Evolutionary conservation across 1,140 invertebrate genomes (phyloP).

Genomic region (Drosophila malerkotliana): DNA sequence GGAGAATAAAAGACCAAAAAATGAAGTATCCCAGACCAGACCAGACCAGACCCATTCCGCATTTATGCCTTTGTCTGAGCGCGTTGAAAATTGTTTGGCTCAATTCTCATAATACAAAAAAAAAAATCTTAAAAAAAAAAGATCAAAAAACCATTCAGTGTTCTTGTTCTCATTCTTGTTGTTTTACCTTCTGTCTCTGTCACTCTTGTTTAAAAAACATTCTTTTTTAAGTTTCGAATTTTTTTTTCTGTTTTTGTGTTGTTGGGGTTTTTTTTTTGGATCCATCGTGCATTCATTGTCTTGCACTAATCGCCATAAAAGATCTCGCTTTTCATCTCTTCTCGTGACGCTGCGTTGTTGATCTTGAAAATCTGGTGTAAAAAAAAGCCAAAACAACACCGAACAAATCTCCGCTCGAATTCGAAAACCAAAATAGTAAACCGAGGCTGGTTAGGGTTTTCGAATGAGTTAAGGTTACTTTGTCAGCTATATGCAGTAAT

Average conservation of each 20-base stretch:
- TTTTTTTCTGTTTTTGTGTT: slow-evolving; percentile 39
- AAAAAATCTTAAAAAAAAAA: slow-evolving; percentile 12
- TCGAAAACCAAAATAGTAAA: slow-evolving; percentile 60
- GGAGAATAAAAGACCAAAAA: slow-evolving; percentile 27
- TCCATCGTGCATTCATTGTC: slow-evolving; percentile 81
- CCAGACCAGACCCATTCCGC: slow-evolving; percentile 53
- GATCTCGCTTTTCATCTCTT: slow-evolving; percentile 80
- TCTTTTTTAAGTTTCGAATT: slow-evolving; percentile 37
- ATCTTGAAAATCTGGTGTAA: slow-evolving; percentile 73
- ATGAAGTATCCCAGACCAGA: slow-evolving; percentile 36
- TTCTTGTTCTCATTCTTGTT: slow-evolving; percentile 79
- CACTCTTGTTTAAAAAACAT: slow-evolving; percentile 61
- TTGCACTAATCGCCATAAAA: slow-evolving; percentile 71
- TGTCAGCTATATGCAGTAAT: slow-evolving; percentile 29
- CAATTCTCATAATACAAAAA: slow-evolving; percentile 70
- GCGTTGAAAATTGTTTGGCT: slow-evolving; percentile 71
- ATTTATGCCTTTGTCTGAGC: slow-evolving; percentile 70
- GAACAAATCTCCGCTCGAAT: slow-evolving; percentile 40
- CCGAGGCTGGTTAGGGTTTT: slow-evolving; percentile 27
- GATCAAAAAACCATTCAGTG: slow-evolving; percentile 60
- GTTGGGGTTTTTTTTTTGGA: slow-evolving; percentile 46
- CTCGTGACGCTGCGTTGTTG: slow-evolving; percentile 78
- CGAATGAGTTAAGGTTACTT: slow-evolving; percentile 27
- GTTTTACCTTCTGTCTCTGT: slow-evolving; percentile 41
- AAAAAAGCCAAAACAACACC: slow-evolving; percentile 28